Evolutionary conservation across 2,113 vertebrate species (phyloP).

Genomic region (Mormyrus iriodes): DNA sequence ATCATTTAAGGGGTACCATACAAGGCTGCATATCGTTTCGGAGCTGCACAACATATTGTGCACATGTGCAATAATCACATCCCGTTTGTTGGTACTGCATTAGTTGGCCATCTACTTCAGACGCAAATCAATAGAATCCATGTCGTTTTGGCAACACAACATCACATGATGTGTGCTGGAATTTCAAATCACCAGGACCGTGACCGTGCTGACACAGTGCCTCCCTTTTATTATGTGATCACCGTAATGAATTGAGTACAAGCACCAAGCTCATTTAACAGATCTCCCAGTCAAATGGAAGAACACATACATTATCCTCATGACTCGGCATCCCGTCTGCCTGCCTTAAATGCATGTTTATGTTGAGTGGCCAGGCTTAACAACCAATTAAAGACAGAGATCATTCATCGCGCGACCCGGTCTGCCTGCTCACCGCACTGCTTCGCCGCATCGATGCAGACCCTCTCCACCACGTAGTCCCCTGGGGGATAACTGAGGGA

Average conservation of each 20-base stretch:
- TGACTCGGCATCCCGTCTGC: not conserved
- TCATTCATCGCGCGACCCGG: not conserved
- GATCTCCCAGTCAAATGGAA: not conserved
- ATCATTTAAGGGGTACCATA: not conserved
- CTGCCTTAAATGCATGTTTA: not conserved
- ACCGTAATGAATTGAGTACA: no score
- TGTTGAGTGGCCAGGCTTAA: not conserved
- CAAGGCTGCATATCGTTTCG: not conserved
- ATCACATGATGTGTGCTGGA: not conserved
- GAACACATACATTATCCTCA: not conserved
- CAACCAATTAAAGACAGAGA: not conserved
- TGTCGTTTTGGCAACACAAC: no score
- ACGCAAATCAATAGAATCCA: not conserved
- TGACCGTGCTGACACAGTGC: not conserved
- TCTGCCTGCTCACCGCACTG: conserved; percentile 72
- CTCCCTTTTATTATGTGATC: no score
- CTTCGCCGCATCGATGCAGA: conserved; percentile 80
- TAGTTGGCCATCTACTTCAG: not conserved
- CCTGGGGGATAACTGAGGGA: conserved; percentile 70
- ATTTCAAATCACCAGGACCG: not conserved
- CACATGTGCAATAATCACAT: no score
- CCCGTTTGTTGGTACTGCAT: not conserved
- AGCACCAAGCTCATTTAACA: not conserved
- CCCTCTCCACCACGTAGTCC: conserved; percentile 81
- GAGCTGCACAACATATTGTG: not conserved